A percentile compares a stretch with the other conserved stretches of the same genome.
These are phyloP conservation scores for Ennomos quercinarius DNA, from an alignment of 2,888 invertebrate genomes.

Conservation along the genomic window DNA sequence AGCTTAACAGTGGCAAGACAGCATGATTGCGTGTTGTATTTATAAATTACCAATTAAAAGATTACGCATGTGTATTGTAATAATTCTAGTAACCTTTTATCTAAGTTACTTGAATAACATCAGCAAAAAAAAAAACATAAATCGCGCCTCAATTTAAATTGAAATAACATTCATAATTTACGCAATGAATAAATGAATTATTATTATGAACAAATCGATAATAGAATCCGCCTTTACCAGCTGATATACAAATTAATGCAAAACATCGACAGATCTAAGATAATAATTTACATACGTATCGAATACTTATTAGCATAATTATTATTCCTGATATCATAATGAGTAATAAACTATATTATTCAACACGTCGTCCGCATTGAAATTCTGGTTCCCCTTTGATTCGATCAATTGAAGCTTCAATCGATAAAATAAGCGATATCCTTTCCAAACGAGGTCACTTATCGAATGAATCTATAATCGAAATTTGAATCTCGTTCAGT, in stretches of 20 bases:
- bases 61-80: slow-evolving; percentile 5
- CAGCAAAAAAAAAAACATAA: not conserved
- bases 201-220: no score
- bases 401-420: slow-evolving; percentile 63
- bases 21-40: slow-evolving; percentile 5
- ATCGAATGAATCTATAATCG: slow-evolving; percentile 83
- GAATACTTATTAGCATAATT: slow-evolving; percentile 11
- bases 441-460: slow-evolving; percentile 81
- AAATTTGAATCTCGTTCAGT: slow-evolving; percentile 76
- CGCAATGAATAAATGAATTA: no score
- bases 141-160: no score
- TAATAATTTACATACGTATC: slow-evolving; percentile 46
- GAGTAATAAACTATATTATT: slow-evolving; percentile 5
- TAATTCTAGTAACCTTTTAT: not conserved
- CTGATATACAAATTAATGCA: slow-evolving; percentile 45
- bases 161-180: slow-evolving; percentile 2
- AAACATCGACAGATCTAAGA: slow-evolving; percentile 50
- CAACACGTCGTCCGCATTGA: slow-evolving; percentile 15
- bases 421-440: slow-evolving; percentile 82
- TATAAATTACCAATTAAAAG: slow-evolving; percentile 5
- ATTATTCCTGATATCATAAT: slow-evolving; percentile 9
- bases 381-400: slow-evolving; percentile 31
- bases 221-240: slow-evolving; percentile 32
- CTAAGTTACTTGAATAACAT: not conserved
- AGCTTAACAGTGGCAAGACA: not conserved